Percentiles rank a stretch among this genome's conserved stretches.
phyloP scores from a whole-genome alignment of 2,888 invertebrate species.

The Odontocerum albicorne region DNA sequence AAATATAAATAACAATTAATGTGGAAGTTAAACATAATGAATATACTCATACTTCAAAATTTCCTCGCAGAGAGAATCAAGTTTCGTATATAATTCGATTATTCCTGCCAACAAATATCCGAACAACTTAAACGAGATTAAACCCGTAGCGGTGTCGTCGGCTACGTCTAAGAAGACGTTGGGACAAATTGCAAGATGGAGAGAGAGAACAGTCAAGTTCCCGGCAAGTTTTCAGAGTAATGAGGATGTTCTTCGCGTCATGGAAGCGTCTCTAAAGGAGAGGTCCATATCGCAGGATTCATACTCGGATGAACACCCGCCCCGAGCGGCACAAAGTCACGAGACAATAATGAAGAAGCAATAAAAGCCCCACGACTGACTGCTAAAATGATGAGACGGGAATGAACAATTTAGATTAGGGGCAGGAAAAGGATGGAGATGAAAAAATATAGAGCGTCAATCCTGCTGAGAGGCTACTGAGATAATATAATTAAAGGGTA shows the following conservation, averaged over 20 bases:
- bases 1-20: too few relatives aligned
- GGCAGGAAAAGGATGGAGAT: not conserved
- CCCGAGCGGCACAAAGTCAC: conserved; percentile 20
- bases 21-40: too few relatives aligned
- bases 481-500: too few relatives aligned
- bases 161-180: not conserved
- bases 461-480: too few relatives aligned
- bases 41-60: not conserved
- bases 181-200: conserved; percentile 18
- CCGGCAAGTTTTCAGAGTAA: not conserved
- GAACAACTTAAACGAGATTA: conserved; percentile 7
- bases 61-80: not conserved
- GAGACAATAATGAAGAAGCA: conserved; percentile 30
- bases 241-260: not conserved
- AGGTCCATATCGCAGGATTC: conserved; percentile 35
- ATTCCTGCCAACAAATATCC: conserved; percentile 2
- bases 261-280: conserved; percentile 1
- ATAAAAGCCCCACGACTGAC: conserved; percentile 24
- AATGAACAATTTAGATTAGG: conserved; percentile 17
- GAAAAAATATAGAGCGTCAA: not conserved
- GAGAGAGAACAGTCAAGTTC: not conserved
- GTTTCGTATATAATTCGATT: conserved; percentile 1
- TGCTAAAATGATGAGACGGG: not conserved
- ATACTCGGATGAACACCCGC: conserved; percentile 32
- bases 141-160: too few relatives aligned